Evolutionary conservation across 2,113 vertebrate species (phyloP), one percentile per base, ranked within the genome.

Genomic region (Dromaius novaehollandiae): DNA sequence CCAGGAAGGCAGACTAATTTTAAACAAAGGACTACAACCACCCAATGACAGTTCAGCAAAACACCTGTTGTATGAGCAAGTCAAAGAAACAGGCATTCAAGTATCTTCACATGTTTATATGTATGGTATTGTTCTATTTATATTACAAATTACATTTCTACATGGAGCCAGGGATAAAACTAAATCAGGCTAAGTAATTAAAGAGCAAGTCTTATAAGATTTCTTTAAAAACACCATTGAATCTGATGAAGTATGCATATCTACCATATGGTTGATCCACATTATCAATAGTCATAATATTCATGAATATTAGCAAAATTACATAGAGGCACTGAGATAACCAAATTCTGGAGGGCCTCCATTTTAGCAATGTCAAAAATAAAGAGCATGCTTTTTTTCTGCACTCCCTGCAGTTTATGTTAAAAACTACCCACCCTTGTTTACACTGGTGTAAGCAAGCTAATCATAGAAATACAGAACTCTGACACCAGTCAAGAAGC

Each of bases 351-450:
- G 2, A 76, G 6, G 5, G 11, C 16, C 51, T 38, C 56, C 22
- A 16, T 40, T 78, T 66, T 34, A 55, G 22, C 42, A 38, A 21
- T 11, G 4, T 60, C 48, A 60, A 40, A 40, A 40, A 5, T n/a
- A 19, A 42, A 28, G 8, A 28, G 6, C 2, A 17, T 0, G 1
- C 0, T 28, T 55, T 28, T 55, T 44, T 55, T 14, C 22, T n/a
- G 6, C 0, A 83, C 60, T 71, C n/a, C 58, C 21, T 20, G 2
- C 3, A 48, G 30, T 20, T 92, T 48, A 34, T 15, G 18, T 34
- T 77, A 80, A 68, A 88, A 88, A 8, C 64, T 13, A 28, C 11
- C 11, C 2, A 8, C 34, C 40, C 38, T 40, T 12, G 50, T 69
- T 80, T 71, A 86, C 28, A 25, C 7, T 3, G 44, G 8, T 71